phyloP scores from a whole-genome alignment of 2,888 invertebrate genomes.

The Dinocampus coccinellae region DNA sequence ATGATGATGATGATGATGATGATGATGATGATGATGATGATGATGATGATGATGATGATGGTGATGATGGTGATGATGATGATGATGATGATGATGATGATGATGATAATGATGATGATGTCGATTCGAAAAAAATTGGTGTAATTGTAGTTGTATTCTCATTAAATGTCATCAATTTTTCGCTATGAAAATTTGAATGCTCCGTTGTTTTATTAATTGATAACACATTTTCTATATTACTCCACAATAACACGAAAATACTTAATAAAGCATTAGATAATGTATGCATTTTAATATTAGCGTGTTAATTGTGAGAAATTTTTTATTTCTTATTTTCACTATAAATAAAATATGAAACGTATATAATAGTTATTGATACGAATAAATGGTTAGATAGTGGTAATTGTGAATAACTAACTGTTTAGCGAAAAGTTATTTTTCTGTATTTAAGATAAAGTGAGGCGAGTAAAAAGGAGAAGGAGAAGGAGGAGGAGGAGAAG shows the following conservation, averaged over 20 bases:
- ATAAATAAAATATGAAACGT: too few species aligned
- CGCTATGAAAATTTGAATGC: neutral
- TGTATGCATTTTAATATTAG: constrained; percentile 4
- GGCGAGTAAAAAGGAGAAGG: too few species aligned
- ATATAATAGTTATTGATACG: neutral
- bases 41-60: neutral
- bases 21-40: neutral
- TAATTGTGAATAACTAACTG: constrained; percentile 12
- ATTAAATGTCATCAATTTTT: neutral
- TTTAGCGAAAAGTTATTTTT: constrained; percentile 34
- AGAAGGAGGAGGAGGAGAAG: neutral
- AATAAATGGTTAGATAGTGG: constrained; percentile 2
- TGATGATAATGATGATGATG: constrained; percentile 5
- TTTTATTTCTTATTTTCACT: too few species aligned
- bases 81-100: neutral
- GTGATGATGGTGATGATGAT: neutral
- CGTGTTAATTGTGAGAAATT: neutral
- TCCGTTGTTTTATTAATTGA: neutral
- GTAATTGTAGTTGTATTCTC: neutral
- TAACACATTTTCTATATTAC: neutral
- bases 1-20: neutral
- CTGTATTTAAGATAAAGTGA: constrained; percentile 29
- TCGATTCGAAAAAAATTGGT: neutral
- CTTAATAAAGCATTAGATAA: neutral
- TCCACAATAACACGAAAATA: neutral